Evolutionary conservation across 2,797 vertebrate genomes (phyloP).

Genomic region (Gallirallus australis): DNA sequence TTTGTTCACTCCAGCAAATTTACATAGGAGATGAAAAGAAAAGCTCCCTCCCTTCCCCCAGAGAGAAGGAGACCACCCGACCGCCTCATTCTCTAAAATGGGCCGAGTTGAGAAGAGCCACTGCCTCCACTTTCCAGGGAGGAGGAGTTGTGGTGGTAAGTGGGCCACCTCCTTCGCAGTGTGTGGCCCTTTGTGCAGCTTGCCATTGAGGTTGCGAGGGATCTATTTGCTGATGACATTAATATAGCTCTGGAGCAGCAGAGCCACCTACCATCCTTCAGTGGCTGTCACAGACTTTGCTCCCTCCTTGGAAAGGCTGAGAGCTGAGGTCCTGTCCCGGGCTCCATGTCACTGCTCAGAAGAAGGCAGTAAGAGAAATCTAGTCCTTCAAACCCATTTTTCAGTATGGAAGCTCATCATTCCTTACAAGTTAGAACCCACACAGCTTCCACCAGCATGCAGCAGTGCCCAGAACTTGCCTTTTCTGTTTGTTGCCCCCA

Average conservation of each 20-base stretch:
- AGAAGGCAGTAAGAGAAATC: fast-evolving
- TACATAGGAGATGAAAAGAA: background rate
- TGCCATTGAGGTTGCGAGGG: fast-evolving
- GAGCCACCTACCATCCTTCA: background rate
- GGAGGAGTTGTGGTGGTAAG: background rate
- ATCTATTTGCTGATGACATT: background rate
- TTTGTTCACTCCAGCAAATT: background rate
- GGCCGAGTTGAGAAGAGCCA: background rate
- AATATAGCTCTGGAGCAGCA: background rate
- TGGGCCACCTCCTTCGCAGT: background rate
- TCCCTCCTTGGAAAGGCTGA: background rate
- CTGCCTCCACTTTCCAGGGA: background rate
- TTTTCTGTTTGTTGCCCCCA: fast-evolving
- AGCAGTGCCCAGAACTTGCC: background rate
- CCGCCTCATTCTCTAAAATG: background rate
- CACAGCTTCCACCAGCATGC: background rate
- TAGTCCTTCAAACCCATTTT: background rate
- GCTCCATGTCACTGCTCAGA: background rate
- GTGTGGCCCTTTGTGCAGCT: background rate
- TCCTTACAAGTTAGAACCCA: background rate
- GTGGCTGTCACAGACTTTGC: background rate
- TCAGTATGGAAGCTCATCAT: background rate
- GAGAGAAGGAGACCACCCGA: background rate
- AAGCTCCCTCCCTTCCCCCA: background rate
- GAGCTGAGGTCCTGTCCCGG: background rate